phyloP scores from a whole-genome alignment of 2,113 vertebrate genomes.

The Anser brachyrhynchus region DNA sequence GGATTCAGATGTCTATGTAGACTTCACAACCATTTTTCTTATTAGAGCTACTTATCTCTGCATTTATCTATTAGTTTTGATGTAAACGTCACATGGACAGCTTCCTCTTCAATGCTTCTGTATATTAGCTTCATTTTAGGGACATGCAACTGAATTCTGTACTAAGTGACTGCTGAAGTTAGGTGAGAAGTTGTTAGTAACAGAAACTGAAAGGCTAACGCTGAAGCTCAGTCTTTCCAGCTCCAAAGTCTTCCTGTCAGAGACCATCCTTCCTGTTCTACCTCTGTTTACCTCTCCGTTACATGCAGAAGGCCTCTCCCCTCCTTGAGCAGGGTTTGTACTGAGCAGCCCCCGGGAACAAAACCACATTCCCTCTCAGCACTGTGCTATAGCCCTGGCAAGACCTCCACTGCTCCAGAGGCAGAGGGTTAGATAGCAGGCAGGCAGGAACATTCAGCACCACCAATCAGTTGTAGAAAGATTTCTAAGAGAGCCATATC shows the following conservation, averaged over 20 bases:
- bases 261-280: background rate
- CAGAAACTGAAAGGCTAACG: background rate
- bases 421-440: background rate
- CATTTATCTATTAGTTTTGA: background rate
- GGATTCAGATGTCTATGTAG: background rate
- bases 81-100: background rate
- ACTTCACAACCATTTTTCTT: background rate
- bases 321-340: background rate
- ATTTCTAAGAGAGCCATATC: background rate
- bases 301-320: background rate
- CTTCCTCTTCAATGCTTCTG: accelerated
- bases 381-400: background rate
- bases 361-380: background rate
- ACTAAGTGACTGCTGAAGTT: background rate
- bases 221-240: background rate
- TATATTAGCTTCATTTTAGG: background rate
- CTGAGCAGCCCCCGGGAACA: background rate
- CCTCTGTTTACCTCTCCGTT: background rate
- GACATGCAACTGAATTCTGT: accelerated
- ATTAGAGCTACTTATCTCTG: background rate
- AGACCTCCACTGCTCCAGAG: background rate
- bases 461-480: background rate
- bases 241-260: background rate
- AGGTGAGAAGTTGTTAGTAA: background rate
- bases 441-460: background rate